phyloP scores from a whole-genome alignment of 1,140 invertebrate species.

The Trialeurodes vaporariorum region DNA sequence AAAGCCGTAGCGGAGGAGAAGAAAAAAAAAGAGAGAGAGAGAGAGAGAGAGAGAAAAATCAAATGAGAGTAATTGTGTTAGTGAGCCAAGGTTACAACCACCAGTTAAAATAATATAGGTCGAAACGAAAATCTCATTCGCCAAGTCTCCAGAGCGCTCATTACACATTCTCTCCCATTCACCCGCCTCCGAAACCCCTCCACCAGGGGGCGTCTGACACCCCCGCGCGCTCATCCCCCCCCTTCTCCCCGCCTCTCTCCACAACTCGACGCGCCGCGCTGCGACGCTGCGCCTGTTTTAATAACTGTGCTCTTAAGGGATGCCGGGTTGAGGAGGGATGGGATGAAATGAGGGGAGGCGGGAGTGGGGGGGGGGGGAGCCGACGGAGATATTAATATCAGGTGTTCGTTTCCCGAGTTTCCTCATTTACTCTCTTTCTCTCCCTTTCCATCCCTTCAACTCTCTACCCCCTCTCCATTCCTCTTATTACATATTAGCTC shows the following conservation, averaged over 20 bases:
- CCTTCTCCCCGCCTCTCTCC: too few species aligned
- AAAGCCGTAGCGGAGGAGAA: too few species aligned
- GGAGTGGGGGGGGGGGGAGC: background rate
- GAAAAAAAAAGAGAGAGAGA: background rate
- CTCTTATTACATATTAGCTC: too few species aligned
- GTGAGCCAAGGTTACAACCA: background rate
- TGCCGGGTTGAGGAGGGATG: background rate
- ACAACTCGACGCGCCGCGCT: too few species aligned
- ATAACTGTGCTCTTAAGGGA: background rate
- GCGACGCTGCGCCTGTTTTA: background rate
- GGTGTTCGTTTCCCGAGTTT: background rate
- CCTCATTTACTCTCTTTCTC: background rate
- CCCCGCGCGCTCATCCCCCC: too few species aligned
- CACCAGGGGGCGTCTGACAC: too few species aligned
- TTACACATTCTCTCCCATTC: background rate
- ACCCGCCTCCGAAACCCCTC: background rate
- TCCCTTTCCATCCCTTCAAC: too few species aligned
- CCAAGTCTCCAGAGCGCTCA: background rate
- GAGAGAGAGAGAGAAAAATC: background rate
- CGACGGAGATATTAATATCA: background rate
- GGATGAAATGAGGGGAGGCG: background rate
- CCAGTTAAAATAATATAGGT: background rate
- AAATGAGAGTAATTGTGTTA: slow-evolving; percentile 1
- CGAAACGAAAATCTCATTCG: background rate
- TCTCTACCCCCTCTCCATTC: too few species aligned